A percentile compares a stretch with the other conserved stretches of the same genome.
Evolutionary conservation across 2,113 vertebrate species (phyloP).

Genomic region (Labeo rohita): DNA sequence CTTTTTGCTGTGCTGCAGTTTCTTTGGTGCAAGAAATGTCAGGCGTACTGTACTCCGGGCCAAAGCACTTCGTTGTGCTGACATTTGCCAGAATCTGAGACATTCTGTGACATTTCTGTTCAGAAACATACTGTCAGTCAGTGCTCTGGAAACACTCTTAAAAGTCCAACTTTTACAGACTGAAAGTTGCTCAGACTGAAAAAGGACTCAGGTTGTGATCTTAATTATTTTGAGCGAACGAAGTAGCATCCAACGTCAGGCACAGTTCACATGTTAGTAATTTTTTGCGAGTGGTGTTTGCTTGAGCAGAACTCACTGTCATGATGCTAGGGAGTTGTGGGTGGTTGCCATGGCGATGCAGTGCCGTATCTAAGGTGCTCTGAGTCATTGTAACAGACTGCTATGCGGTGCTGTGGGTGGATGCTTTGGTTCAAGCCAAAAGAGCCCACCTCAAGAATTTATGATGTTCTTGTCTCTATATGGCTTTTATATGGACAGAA

Average conservation of each 20-base stretch:
- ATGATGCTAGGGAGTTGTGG: not conserved
- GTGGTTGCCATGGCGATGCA: conserved; percentile 4
- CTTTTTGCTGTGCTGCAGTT: not conserved
- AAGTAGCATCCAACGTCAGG: conserved; percentile 9
- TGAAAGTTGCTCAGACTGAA: not conserved
- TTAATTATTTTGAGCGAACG: not conserved
- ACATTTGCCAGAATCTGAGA: conserved; percentile 70
- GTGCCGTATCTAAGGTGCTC: not conserved
- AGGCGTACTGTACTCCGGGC: not conserved
- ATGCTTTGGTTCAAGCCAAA: not conserved
- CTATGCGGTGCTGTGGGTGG: not conserved
- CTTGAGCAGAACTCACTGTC: not conserved
- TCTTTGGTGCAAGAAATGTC: conserved; percentile 30
- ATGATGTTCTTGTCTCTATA: not conserved
- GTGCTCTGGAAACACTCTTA: conserved; percentile 2
- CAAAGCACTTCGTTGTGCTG: conserved; percentile 63
- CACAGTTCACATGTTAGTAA: not conserved
- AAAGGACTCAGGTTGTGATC: not conserved
- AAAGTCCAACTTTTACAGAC: not conserved
- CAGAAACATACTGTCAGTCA: not conserved
- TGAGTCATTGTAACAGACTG: conserved; percentile 15
- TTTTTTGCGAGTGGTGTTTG: not conserved
- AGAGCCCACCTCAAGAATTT: not conserved
- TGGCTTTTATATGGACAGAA: not conserved
- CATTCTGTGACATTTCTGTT: conserved; percentile 69